Conservation (phyloP, 1,140 invertebrate species). For the Stegodyphus mimosarum region DNA sequence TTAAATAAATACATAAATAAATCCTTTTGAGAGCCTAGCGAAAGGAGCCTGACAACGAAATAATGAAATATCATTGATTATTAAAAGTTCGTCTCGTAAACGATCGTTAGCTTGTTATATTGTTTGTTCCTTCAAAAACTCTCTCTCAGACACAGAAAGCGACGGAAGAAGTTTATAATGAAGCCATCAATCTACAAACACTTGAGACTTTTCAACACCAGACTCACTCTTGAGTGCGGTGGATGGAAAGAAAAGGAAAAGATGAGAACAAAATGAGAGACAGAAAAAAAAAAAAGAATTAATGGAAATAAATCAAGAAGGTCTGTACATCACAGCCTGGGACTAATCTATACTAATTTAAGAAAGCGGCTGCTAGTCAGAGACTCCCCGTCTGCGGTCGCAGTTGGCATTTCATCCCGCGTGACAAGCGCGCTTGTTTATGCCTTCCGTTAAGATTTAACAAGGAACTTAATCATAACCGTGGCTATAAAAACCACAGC, state of each 20-base stretch:
- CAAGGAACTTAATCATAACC: conserved; percentile 49
- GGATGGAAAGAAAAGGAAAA: background rate
- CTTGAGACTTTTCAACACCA: background rate
- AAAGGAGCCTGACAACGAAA: background rate
- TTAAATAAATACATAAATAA: background rate
- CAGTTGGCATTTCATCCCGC: conserved; percentile 1
- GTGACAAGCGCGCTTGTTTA: conserved; percentile 33
- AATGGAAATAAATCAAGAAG: conserved; percentile 43
- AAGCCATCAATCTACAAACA: conserved; percentile 21
- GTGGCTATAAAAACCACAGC: conserved; percentile 24
- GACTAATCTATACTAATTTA: conserved; percentile 50
- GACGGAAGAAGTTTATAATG: conserved; percentile 9
- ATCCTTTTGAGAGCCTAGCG: background rate
- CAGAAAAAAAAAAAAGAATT: background rate
- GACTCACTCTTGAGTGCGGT: too few relatives aligned
- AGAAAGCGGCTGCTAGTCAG: conserved; percentile 14
- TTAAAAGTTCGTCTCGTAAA: background rate
- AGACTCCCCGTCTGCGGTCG: conserved; percentile 1
- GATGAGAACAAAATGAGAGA: background rate
- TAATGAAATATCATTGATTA: background rate
- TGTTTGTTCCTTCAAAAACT: too few relatives aligned
- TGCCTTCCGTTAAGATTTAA: conserved; percentile 52
- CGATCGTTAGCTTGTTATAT: too few relatives aligned
- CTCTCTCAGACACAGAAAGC: background rate
- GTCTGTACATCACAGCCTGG: conserved; percentile 26